Base-by-base conservation (phyloP, 2,888 invertebrate species). In the Athalia rosae region DNA sequence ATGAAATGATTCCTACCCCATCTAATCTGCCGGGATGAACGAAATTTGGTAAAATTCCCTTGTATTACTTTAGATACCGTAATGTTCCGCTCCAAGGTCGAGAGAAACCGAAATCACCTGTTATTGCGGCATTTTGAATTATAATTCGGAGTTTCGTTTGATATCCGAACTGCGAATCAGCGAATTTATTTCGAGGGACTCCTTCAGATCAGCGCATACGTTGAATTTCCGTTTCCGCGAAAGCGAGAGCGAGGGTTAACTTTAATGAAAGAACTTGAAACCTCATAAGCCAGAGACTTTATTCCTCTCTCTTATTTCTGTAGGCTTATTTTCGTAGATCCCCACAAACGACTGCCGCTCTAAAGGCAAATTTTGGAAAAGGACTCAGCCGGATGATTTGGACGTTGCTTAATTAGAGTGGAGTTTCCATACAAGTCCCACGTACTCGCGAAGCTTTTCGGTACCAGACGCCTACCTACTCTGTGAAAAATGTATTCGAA, bases 401-500 rank as follows among this genome's bases (percentile, higher is more conserved):
- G 45, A 71, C 71, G 71, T 58, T 71, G 71, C 56, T 71, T 71
- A 56, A 71, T 71, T 71, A 71, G 71, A 71, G 56, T 43, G 71
- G 43, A 58, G 28, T 58, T 47, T 13, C 71, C 56, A 56, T 13
- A n/a, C n/a, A 43, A 71, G 56, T 13, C 45, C 56, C 28, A 2
- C 28, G 28, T 28, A 28, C 53, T 7, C 71, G 56, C n/a, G 58
- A 28, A 71, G 58, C 71, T 71, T 71, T 71, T 71, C 58, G 45
- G 13, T 15, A 45, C 58, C 71, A 71, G 15, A 28, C 28, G 28
- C 28, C 28, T 71, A 71, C 45, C 71, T 71, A 71, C 50, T 8
- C 58, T 45, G 58, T 50, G 67, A 45, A 71, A 50, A 28, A 69
- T 69, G 13, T 69, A 69, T 69, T 69, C 48, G 43, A n/a, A 69